Conservation (phyloP, 1,140 invertebrate genomes). For the Cherax quadricarinatus region DNA sequence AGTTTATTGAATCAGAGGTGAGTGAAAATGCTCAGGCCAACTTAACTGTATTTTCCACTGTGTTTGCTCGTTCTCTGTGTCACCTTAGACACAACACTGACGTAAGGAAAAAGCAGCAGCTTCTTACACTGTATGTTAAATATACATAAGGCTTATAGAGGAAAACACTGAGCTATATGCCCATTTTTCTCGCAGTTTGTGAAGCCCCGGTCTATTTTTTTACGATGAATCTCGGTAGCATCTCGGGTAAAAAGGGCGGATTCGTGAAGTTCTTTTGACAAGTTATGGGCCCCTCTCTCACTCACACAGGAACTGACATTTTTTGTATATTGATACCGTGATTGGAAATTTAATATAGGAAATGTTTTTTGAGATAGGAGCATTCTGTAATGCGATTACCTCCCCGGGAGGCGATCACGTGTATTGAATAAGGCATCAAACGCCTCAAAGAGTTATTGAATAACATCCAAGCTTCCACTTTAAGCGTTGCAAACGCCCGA, state of each 20-base stretch:
- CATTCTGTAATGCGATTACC: constrained; percentile 41
- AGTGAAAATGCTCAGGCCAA: not conserved
- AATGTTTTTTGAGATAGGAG: constrained; percentile 24
- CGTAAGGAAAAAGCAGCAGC: not conserved
- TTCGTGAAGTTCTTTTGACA: not conserved
- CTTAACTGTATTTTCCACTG: not conserved
- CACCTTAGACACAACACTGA: not conserved
- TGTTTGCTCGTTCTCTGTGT: not conserved
- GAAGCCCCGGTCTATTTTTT: not conserved
- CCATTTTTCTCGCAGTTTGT: not conserved
- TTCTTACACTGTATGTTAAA: not conserved
- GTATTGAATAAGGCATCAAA: constrained; percentile 52
- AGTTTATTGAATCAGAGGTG: not conserved
- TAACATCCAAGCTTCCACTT: constrained; percentile 13
- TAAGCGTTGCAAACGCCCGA: not conserved
- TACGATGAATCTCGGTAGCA: constrained; percentile 9
- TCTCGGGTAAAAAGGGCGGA: constrained; percentile 19
- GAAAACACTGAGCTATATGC: not conserved
- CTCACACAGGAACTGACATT: not conserved
- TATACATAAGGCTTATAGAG: not conserved
- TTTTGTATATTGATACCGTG: constrained; percentile 52
- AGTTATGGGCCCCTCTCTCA: not conserved
- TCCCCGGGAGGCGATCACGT: constrained; percentile 18
- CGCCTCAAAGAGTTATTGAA: constrained; percentile 56
- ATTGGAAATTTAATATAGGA: constrained; percentile 54